A percentile compares a stretch with the other conserved stretches of the same genome.
Evolutionary conservation across 2,888 invertebrate species (phyloP).

Genomic region (Heliconius charithonia): DNA sequence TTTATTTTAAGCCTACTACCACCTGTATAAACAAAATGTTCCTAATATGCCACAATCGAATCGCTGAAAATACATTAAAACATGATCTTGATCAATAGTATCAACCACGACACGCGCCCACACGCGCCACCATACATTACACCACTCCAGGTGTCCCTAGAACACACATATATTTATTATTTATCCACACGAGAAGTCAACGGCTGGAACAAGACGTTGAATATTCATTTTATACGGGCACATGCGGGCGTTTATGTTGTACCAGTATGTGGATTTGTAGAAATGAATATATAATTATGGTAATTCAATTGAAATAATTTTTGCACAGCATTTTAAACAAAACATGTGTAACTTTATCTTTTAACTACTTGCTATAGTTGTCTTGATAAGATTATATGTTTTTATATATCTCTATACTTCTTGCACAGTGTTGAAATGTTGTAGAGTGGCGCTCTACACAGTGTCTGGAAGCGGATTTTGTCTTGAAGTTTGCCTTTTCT

Average conservation of each 20-base stretch:
- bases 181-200: constrained; percentile 35
- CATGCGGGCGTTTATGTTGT: constrained; percentile 35
- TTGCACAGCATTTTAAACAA: background rate
- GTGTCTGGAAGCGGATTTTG: no score
- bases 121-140: constrained; percentile 19
- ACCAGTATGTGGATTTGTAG: constrained; percentile 11
- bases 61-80: background rate
- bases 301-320: constrained; percentile 3
- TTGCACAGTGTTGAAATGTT: no score
- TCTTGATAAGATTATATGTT: background rate
- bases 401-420: background rate
- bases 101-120: constrained; percentile 29
- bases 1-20: no score
- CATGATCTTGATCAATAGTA: constrained; percentile 12
- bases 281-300: constrained; percentile 21
- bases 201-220: constrained; percentile 45
- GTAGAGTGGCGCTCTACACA: no score
- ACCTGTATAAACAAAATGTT: no score
- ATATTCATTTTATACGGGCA: constrained; percentile 46
- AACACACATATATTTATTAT: constrained; percentile 30
- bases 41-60: no score
- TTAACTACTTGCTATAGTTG: background rate
- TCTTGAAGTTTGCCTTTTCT: no score
- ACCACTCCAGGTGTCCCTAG: constrained; percentile 44
- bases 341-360: background rate